phyloP scores from a whole-genome alignment of 2,113 vertebrate species.

The Zosterops lateralis region DNA sequence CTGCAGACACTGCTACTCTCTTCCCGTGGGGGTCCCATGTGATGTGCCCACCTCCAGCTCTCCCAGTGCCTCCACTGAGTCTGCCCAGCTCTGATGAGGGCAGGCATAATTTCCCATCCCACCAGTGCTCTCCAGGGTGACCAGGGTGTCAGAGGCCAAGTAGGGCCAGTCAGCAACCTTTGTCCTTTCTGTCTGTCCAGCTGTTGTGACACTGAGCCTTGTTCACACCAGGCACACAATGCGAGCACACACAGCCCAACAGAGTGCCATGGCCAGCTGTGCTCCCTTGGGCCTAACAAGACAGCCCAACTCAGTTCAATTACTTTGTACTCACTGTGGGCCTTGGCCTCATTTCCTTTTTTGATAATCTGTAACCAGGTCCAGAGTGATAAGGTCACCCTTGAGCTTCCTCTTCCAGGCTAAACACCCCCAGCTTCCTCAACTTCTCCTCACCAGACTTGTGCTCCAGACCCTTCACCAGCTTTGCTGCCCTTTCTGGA shows the following conservation, averaged over 20 bases:
- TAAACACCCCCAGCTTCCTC: neutral
- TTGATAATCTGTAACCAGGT: neutral
- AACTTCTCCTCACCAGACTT: neutral
- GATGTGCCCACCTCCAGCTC: accelerated
- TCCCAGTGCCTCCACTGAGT: neutral
- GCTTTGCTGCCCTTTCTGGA: neutral
- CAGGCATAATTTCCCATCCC: neutral
- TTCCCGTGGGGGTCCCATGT: neutral
- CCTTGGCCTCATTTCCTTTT: neutral
- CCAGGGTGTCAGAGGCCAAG: neutral
- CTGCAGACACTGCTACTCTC: accelerated
- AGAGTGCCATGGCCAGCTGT: accelerated
- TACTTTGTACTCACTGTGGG: neutral
- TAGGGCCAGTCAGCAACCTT: neutral
- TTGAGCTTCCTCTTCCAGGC: neutral
- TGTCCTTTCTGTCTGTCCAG: neutral
- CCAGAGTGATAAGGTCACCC: neutral
- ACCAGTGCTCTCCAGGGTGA: neutral
- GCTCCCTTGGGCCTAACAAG: neutral
- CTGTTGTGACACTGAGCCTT: neutral
- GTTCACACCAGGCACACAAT: neutral
- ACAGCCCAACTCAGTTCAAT: neutral
- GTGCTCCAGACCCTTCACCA: neutral
- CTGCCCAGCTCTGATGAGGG: neutral
- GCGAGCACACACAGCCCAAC: neutral